A percentile compares a stretch with the other conserved stretches of the same genome.
Evolutionary conservation across 2,888 invertebrate genomes (phyloP).

Genomic region (Patella caerulea): DNA sequence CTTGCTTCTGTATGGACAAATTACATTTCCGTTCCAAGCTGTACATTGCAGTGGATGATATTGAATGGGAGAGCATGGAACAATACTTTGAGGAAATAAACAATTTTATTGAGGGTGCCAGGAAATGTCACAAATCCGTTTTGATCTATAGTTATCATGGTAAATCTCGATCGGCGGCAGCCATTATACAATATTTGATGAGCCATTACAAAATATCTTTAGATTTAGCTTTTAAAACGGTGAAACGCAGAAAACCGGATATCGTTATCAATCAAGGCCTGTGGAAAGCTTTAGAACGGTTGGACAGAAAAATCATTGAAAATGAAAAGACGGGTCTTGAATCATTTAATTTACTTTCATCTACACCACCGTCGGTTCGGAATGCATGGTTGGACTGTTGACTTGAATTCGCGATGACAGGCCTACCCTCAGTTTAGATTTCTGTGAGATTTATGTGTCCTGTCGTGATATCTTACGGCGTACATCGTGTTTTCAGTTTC

Average conservation of each 20-base stretch:
- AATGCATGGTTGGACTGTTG: slow-evolving; percentile 37
- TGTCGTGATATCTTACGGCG: no score
- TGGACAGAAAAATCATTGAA: slow-evolving; percentile 44
- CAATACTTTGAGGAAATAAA: slow-evolving; percentile 64
- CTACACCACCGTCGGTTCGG: slow-evolving; percentile 22
- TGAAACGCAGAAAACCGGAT: slow-evolving; percentile 55
- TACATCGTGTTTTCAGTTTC: no score
- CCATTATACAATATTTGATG: slow-evolving; percentile 65
- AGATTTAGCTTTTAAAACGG: slow-evolving; percentile 54
- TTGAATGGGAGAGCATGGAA: slow-evolving; percentile 72
- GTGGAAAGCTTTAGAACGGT: slow-evolving; percentile 44
- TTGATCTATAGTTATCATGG: slow-evolving; percentile 62
- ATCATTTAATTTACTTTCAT: not conserved
- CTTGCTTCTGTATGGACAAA: slow-evolving; percentile 58
- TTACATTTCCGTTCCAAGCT: slow-evolving; percentile 74
- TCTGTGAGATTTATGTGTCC: no score
- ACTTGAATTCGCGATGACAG: not conserved
- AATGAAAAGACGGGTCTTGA: not conserved
- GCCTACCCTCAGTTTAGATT: no score
- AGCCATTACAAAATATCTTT: slow-evolving; percentile 49
- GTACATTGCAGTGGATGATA: slow-evolving; percentile 77
- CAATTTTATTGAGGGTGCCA: slow-evolving; percentile 63
- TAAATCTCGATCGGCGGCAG: slow-evolving; percentile 57
- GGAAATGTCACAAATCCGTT: slow-evolving; percentile 53
- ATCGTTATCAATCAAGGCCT: slow-evolving; percentile 57